Evolutionary conservation across 2,797 vertebrate genomes (phyloP).

Genomic region (Pipistrellus kuhlii): DNA sequence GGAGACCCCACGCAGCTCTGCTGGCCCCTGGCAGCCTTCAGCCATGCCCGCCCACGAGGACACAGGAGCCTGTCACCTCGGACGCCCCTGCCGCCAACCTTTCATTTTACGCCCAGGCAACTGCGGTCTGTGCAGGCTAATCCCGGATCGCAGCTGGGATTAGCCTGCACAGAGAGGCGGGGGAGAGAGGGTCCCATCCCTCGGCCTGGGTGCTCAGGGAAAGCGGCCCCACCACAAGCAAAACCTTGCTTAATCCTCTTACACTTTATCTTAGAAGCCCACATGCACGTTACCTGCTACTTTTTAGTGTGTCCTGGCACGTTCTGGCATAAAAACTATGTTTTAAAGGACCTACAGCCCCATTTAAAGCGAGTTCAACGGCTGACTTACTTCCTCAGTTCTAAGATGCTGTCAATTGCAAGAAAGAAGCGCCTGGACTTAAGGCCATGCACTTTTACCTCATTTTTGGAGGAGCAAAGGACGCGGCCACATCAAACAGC

Average conservation of each 20-base stretch:
- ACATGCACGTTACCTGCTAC: background rate
- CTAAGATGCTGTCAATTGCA: background rate
- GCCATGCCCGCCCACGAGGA: background rate
- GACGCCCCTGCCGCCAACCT: background rate
- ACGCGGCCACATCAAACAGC: background rate
- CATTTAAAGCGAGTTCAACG: background rate
- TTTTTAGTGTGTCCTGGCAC: background rate
- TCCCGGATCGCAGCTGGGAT: background rate
- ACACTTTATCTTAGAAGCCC: background rate
- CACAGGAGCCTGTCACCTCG: background rate
- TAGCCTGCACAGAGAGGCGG: too few relatives aligned
- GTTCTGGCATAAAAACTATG: conserved; percentile 14
- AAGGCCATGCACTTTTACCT: background rate
- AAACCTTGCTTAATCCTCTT: background rate
- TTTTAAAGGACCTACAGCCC: background rate
- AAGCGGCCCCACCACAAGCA: background rate
- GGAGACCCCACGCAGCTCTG: fast-evolving
- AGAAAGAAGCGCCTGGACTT: background rate
- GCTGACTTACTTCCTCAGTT: background rate
- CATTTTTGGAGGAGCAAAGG: background rate
- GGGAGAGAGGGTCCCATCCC: too few relatives aligned
- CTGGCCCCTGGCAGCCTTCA: background rate
- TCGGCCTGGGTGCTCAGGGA: background rate
- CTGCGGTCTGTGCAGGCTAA: background rate
- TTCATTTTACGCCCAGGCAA: background rate